Percentiles rank a stretch among this genome's conserved stretches.
These are phyloP conservation scores for Zoanthus sansibaricus DNA, from an alignment of 92 coral and sea anemone species.

Conservation along the genomic window DNA sequence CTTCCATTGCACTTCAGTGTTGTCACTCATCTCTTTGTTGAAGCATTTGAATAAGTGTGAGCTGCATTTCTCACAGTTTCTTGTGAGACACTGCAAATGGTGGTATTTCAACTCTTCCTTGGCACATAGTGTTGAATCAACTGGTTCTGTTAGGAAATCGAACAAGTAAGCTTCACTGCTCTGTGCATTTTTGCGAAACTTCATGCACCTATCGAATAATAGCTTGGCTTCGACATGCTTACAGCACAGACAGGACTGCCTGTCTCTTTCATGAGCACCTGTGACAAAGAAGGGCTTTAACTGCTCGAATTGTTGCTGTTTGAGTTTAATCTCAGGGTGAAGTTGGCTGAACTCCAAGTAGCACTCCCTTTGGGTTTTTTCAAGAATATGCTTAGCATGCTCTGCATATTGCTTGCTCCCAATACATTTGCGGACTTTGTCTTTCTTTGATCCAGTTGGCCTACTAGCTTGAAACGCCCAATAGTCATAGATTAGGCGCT, in stretches of 20 bases:
- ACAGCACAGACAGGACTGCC: conserved; percentile 58
- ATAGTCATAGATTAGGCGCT: too few relatives aligned
- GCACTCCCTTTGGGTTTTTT: conserved; percentile 67
- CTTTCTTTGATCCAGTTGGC: too few relatives aligned
- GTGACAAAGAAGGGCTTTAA: conserved; percentile 61
- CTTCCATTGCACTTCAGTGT: neutral
- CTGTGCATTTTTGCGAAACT: conserved; percentile 19
- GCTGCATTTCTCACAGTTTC: too few relatives aligned
- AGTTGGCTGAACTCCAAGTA: conserved; percentile 45
- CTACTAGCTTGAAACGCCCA: too few relatives aligned
- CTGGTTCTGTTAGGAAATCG: neutral
- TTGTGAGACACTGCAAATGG: too few relatives aligned
- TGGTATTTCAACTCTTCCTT: neutral
- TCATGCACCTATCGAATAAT: conserved; percentile 60
- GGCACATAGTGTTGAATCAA: neutral
- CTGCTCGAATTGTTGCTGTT: conserved; percentile 60
- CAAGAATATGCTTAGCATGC: conserved; percentile 59
- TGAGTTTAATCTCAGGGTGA: conserved; percentile 57
- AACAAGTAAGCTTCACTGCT: neutral
- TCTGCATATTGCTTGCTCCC: conserved; percentile 14
- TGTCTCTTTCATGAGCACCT: conserved; percentile 49
- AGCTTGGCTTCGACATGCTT: conserved; percentile 57
- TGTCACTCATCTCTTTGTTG: neutral
- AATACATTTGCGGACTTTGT: too few relatives aligned
- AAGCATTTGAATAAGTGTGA: too few relatives aligned